Base-by-base conservation (phyloP, 2,113 vertebrate genomes). In the Strigops habroptila region DNA sequence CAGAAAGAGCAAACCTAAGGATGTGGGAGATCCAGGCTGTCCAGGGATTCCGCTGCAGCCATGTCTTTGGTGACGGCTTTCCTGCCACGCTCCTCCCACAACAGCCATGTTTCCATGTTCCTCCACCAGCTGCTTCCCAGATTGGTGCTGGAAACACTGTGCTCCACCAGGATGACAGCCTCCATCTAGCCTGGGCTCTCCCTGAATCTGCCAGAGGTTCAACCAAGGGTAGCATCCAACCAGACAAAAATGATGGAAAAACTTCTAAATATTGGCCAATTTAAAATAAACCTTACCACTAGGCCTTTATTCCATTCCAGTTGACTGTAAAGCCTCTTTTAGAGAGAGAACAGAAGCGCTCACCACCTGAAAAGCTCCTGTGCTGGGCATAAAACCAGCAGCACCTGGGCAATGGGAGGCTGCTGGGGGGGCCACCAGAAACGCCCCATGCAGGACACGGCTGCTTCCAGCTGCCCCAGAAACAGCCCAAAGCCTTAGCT, bases 121-220 rank as follows among this genome's bases (percentile, higher is more conserved):
- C 30, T 44, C 35, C 28, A 10, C 9, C 19, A 52, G 55, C 35
- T 43, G 53, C 19, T 78, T 65, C 81, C 7, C 22, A 67, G 46
- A 4, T 1, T 0, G 1, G 30, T 13, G 53, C 37, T 3, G 5
- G 57, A 90, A 46, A 24, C 1, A 0, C 53, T 4, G 5, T 3
- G 3, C 15, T 49, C 28, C 8, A 5, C 44, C 0, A 1, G 18
- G 39, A 27, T 33, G 49, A 70, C 27, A 70, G 12, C 13, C 28
- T 49, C 23, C 59, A 3, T 3, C 21, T 9, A 49, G 41, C 64
- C 52, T 3, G 3, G 12, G 27, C 80, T 28, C 25, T 7, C 57
- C 22, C 14, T 6, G 7, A 44, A 23, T 5, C 55, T 33, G 4
- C 9, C 49, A 44, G 18, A 81, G 18, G 15, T 70, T 64, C 8